Evolutionary conservation across 1,140 invertebrate species (phyloP).

Genomic region (Papilio polytes): DNA sequence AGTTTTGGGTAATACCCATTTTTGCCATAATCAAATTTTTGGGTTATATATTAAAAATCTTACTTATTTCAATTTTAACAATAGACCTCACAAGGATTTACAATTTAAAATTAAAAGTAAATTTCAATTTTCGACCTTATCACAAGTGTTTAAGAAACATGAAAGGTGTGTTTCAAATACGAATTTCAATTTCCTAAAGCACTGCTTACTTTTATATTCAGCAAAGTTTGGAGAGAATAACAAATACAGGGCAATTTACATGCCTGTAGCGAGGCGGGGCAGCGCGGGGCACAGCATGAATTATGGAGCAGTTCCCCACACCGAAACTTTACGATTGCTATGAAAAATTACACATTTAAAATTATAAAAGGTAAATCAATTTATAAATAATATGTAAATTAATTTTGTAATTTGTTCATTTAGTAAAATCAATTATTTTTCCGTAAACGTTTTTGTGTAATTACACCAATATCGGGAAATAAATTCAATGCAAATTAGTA

Average conservation of each 20-base stretch:
- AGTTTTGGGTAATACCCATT: too few species aligned
- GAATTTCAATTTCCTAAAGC: slow-evolving; percentile 15
- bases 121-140: background rate
- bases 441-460: too few species aligned
- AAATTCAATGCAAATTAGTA: too few species aligned
- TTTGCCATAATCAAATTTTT: too few species aligned
- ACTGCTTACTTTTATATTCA: background rate
- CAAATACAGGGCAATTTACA: slow-evolving; percentile 13
- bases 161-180: background rate
- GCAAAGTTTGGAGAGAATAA: slow-evolving; percentile 20
- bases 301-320: background rate
- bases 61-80: too few species aligned
- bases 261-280: background rate
- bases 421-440: too few species aligned
- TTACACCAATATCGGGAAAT: too few species aligned
- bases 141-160: background rate
- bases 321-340: background rate
- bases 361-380: too few species aligned
- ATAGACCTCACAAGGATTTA: too few species aligned
- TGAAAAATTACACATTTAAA: background rate
- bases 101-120: background rate
- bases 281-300: background rate
- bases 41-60: too few species aligned
- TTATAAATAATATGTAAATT: too few species aligned
- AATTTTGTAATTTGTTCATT: too few species aligned